These are phyloP conservation scores for Caenorhabditis afra DNA, from an alignment of 2,888 invertebrate genomes.

Conservation along the genomic window DNA sequence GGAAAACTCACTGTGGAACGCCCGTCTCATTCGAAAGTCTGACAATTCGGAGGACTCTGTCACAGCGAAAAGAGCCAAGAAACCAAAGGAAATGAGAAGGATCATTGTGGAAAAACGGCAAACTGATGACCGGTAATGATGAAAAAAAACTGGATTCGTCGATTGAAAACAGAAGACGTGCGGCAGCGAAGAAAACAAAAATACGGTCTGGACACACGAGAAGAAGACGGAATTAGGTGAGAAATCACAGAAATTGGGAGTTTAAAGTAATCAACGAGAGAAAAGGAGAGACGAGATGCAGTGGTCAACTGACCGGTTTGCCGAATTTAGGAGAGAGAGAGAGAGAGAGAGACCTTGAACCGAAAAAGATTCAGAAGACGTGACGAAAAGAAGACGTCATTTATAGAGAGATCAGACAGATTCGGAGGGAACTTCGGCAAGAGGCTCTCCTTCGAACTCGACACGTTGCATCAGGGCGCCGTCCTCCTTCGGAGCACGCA, in stretches of 20 bases:
- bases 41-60: constrained; percentile 24
- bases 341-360: constrained; percentile 57
- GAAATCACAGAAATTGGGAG: constrained; percentile 22
- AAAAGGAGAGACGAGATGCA: constrained; percentile 4
- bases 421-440: not conserved
- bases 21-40: constrained; percentile 37
- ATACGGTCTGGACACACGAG: constrained; percentile 15
- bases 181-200: not conserved
- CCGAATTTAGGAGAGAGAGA: constrained; percentile 48
- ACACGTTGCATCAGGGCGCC: not conserved
- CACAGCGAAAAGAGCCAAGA: not conserved
- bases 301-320: constrained; percentile 55
- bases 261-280: constrained; percentile 28
- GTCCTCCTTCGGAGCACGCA: constrained; percentile 41
- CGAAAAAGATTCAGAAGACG: not conserved
- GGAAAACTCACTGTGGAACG: constrained; percentile 47
- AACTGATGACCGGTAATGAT: not conserved
- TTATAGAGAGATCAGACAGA: not conserved
- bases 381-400: too few species aligned
- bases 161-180: not conserved
- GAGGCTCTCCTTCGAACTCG: not conserved
- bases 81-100: not conserved
- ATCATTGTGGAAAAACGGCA: not conserved
- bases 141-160: constrained; percentile 9
- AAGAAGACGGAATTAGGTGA: constrained; percentile 29